Evolutionary conservation across 2,797 vertebrate genomes (phyloP).

Genomic region (Galagoides demidoff): DNA sequence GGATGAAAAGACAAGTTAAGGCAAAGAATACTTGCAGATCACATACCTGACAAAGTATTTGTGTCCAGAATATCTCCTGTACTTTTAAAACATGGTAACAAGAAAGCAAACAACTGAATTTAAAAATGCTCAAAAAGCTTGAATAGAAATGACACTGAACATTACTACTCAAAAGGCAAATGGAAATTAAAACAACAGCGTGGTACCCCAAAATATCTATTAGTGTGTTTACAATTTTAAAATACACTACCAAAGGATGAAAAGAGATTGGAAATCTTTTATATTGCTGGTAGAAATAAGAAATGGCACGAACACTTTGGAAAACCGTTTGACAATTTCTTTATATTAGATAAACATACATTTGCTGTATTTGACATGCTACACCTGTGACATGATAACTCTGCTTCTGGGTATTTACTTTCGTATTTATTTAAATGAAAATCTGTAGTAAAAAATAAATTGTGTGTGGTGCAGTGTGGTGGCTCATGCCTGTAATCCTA

Average conservation of each 20-base stretch:
- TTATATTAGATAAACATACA: neutral
- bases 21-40: neutral
- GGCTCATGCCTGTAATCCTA: neutral
- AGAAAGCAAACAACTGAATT: neutral
- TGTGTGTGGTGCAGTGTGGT: neutral
- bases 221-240: neutral
- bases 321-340: neutral
- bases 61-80: neutral
- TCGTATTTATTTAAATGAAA: neutral
- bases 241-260: neutral
- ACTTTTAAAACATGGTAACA: neutral
- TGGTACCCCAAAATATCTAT: neutral
- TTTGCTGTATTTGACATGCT: neutral
- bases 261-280: neutral
- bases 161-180: neutral
- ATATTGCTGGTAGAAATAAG: neutral
- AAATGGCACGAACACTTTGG: neutral
- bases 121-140: neutral
- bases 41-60: neutral
- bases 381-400: neutral
- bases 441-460: neutral
- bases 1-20: neutral
- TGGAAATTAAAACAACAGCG: constrained; percentile 17
- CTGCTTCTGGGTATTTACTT: neutral
- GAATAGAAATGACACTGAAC: neutral